Percentiles rank a stretch among this genome's conserved stretches.
These are phyloP conservation scores for Cygnus olor DNA, from an alignment of 2,797 vertebrate genomes.

Conservation along the genomic window DNA sequence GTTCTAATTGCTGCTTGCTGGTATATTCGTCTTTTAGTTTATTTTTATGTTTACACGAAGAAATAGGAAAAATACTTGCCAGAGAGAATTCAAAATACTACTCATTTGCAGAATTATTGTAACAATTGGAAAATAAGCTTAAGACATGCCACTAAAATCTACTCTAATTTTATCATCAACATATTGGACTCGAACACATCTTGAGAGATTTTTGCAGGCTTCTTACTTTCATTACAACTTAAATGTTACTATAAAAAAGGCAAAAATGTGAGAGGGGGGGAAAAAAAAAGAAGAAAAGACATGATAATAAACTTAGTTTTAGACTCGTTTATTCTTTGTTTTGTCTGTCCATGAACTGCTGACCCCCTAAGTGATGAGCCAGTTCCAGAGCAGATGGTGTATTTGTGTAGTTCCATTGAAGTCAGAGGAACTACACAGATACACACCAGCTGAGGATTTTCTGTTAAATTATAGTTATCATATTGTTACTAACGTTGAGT, in stretches of 20 bases:
- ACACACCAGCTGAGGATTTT: conserved; percentile 20
- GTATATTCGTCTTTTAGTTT: neutral
- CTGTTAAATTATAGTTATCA: conserved; percentile 51
- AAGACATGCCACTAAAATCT: neutral
- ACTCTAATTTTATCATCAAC: neutral
- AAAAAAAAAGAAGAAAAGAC: neutral
- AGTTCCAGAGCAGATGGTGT: conserved; percentile 59
- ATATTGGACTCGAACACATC: neutral
- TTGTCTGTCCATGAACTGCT: conserved; percentile 42
- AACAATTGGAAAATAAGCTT: conserved; percentile 20
- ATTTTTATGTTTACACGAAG: conserved; percentile 31
- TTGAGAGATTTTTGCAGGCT: neutral
- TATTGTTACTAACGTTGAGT: conserved; percentile 10
- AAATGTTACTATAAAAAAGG: neutral
- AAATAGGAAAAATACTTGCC: neutral
- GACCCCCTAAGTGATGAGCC: conserved; percentile 36
- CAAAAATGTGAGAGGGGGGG: rapidly evolving
- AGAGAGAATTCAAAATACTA: neutral
- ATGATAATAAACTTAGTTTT: conserved; percentile 29
- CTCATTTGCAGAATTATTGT: neutral
- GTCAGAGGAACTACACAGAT: conserved; percentile 11
- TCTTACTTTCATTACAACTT: neutral
- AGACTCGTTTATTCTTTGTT: conserved; percentile 33
- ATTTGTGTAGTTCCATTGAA: conserved; percentile 39
- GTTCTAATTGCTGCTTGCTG: conserved; percentile 20